Base-by-base conservation (phyloP, 2,113 vertebrate genomes). In the Nettapus auritus region DNA sequence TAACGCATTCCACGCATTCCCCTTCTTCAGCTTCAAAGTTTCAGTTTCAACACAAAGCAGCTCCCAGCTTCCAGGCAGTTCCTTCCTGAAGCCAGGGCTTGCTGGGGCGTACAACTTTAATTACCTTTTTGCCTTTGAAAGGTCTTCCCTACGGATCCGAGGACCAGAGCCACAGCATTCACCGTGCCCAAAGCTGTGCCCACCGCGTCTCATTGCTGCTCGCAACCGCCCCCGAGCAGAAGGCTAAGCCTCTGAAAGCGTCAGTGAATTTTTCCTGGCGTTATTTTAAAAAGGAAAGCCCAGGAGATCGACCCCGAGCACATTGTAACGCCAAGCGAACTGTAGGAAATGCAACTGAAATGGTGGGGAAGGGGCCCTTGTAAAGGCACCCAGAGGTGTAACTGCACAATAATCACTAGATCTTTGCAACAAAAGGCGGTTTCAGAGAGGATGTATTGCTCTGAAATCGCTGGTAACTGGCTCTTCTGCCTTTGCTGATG, bases 311-410 rank as follows among this genome's bases (percentile, higher is more conserved):
- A 60, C 33, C n/a, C 25, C 4, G 9, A 92, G 56, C 1, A 0
- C 18, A 76, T 0, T 1, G 0, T 33, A 79, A 40, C 0, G 2
- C 25, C 42, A 22, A 36, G 20, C 13, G 34, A 67, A 25, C 5
- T 7, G 21, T 11, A 0, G 0, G 44, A 89, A 89, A 75, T 7
- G 6, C n/a, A 76, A 33, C 42, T 68, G 34, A 79, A 94, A 85
- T 3, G 56, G 19, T 16, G n/a, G 89, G 19, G 18, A 94, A 71
- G 0, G 5, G 28, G 55, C 8, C 7, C 29, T 52, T 25, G 50
- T 52, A 57, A 48, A 48, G 46, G 46, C 18, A 33, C 10, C 11
- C 56, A 29, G 28, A 55, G 20, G 15, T 33, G 13, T 26, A 52
- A 52, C 13, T 31, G 36, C 8, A 3, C 6, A 63, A 36, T 14